A percentile compares a stretch with the other conserved stretches of the same genome.
These are phyloP conservation scores for Steinernema carpocapsae DNA, from an alignment of 2,888 invertebrate species.

Conservation along the genomic window DNA sequence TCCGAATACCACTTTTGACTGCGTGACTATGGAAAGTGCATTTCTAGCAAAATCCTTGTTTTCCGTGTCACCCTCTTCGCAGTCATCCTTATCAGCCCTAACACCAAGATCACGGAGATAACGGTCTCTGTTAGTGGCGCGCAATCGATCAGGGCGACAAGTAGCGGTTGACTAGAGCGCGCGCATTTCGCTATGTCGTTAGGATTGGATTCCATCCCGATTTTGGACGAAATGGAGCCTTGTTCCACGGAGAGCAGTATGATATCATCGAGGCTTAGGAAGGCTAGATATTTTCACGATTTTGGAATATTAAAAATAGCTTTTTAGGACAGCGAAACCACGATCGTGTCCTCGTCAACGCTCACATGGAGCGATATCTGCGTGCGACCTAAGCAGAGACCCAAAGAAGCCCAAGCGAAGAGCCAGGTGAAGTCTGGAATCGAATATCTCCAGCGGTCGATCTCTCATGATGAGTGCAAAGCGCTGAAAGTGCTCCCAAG, in stretches of 20 bases:
- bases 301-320: too few species aligned
- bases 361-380: conserved; percentile 12
- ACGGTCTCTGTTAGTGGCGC: not conserved
- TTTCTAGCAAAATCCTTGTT: not conserved
- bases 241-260: conserved; percentile 12
- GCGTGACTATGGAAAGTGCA: too few species aligned
- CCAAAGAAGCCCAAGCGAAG: too few species aligned
- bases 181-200: not conserved
- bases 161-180: not conserved
- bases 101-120: not conserved
- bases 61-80: not conserved
- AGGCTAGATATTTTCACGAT: not conserved
- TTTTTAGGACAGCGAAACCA: conserved; percentile 15
- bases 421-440: conserved; percentile 5
- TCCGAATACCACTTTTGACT: too few species aligned
- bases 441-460: conserved; percentile 13
- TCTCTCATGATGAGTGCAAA: conserved; percentile 3
- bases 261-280: not conserved
- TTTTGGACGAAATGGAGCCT: not conserved
- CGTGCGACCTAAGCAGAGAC: conserved; percentile 7
- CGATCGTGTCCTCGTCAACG: not conserved
- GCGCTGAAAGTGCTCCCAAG: not conserved
- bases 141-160: not conserved
- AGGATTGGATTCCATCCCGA: not conserved
- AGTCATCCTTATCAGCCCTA: not conserved